Percentiles rank a stretch among this genome's conserved stretches.
Conservation (phyloP, 2,888 invertebrate genomes). For the Tenthredo scrophulariae region DNA sequence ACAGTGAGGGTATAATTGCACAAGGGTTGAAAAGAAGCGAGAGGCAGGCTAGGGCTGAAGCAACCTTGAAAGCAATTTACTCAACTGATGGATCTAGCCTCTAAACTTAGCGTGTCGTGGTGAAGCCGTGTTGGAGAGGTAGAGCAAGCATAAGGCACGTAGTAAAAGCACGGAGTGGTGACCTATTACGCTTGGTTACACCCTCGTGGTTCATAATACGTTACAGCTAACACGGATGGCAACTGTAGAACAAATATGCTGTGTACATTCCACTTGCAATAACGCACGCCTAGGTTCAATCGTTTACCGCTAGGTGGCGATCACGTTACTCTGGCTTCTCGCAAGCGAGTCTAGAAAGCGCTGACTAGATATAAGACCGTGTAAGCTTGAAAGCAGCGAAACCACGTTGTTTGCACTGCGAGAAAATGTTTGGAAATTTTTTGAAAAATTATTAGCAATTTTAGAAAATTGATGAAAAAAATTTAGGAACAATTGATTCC, state of each 20-base stretch:
- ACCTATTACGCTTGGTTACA: conserved; percentile 12
- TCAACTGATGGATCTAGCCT: conserved; percentile 69
- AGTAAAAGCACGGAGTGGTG: conserved; percentile 21
- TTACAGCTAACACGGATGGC: neutral
- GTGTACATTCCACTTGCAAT: neutral
- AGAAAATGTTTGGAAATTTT: neutral
- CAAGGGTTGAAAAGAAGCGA: conserved; percentile 30
- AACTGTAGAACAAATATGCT: neutral
- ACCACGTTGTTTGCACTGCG: neutral
- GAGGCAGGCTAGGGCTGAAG: conserved; percentile 57
- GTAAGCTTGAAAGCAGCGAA: neutral
- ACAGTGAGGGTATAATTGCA: conserved; percentile 14
- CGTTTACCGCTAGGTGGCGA: neutral
- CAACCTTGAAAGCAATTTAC: conserved; percentile 69
- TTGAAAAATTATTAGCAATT: too few relatives aligned
- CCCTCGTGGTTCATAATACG: conserved; percentile 4
- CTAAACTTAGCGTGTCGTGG: conserved; percentile 64
- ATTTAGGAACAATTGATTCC: too few relatives aligned
- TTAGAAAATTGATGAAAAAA: too few relatives aligned
- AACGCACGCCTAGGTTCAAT: neutral
- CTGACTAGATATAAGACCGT: neutral
- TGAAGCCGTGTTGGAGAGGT: conserved; percentile 20
- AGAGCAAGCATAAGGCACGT: neutral
- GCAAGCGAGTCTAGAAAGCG: neutral
- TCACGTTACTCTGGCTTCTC: neutral